Evolutionary conservation across 2,113 vertebrate species (phyloP), one percentile per base, ranked within the genome.

Genomic region (Azemiops feae): DNA sequence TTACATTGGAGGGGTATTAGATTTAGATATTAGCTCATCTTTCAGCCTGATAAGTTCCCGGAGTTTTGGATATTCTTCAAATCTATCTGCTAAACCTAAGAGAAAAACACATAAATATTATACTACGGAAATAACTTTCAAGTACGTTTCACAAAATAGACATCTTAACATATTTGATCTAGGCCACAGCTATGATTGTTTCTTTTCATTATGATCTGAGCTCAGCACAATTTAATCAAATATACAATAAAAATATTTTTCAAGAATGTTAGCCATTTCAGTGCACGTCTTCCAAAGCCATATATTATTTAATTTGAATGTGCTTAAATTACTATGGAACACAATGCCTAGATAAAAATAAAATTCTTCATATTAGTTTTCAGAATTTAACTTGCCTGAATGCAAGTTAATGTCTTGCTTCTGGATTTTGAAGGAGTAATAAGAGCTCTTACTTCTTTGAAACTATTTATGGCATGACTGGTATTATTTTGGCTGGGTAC

Each of bases 21-120:
- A 99, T 94, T 97, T 98, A 85, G 98, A 97, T 97, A 99, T 99
- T 94, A 99, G 97, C 95, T 99, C 99, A 95, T 99, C 99, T 97
- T 99, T 99, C 91, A 99, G 98, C 91, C 99, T 98, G 95, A 99
- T 99, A 94, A 99, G 98, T 96, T 99, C 99, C 96, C 99, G 97
- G 64, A 99, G 98, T 97, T 99, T 99, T 47, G 99, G 99, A 86
- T 99, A 99, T 96, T 99, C 99, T 97, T 99, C 99, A 97, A 99
- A 99, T 93, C 99, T 98, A 97, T 99, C 99, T 47, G 99, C 99
- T 98, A 99, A 97, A 93, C 99, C 99, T 99, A 95, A 92, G 92
- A 54, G 95, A 85, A 95, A 97, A 96, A 97, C 69, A 69, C 93
- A 94, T 18, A n/a, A 30, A 30, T 64, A 11, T 90, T 54, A 86